Conservation (phyloP, 2,888 invertebrate genomes). For the Tribolium freemani region DNA sequence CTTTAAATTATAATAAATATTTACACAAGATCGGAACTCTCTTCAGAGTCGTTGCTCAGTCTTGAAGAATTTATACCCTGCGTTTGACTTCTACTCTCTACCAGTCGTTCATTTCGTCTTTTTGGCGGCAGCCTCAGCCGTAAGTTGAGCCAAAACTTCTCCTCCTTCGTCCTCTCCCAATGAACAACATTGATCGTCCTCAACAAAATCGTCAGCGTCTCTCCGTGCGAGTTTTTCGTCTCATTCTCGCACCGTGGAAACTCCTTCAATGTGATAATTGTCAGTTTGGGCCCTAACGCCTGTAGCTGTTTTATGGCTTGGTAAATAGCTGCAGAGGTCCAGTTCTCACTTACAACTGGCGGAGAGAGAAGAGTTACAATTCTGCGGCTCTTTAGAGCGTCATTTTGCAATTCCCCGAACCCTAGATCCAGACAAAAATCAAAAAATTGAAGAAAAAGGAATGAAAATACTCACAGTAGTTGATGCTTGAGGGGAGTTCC, state of each 20-base stretch:
- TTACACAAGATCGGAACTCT: conserved; percentile 62
- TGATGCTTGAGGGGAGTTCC: conserved; percentile 58
- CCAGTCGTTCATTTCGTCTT: conserved; percentile 46
- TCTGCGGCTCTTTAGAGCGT: conserved; percentile 70
- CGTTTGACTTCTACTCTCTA: conserved; percentile 40
- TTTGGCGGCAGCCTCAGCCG: conserved; percentile 75
- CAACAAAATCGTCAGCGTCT: conserved; percentile 69
- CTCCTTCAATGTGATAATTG: conserved; percentile 67
- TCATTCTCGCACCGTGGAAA: conserved; percentile 63
- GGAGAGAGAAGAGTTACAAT: conserved; percentile 70
- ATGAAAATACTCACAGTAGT: conserved; percentile 55
- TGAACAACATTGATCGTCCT: conserved; percentile 70
- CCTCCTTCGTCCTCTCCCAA: conserved; percentile 66
- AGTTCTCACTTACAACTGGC: conserved; percentile 66
- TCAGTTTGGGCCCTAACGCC: conserved; percentile 59
- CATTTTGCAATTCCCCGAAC: conserved; percentile 71
- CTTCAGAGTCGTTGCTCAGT: conserved; percentile 59
- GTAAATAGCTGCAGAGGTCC: conserved; percentile 67
- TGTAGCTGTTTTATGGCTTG: conserved; percentile 68
- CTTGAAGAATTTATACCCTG: conserved; percentile 55
- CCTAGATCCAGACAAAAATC: conserved; percentile 65
- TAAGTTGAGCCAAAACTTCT: conserved; percentile 76
- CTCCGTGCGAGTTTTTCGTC: conserved; percentile 68
- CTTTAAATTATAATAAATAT: conserved; percentile 45
- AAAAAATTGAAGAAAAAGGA: not conserved